phyloP scores from a whole-genome alignment of 2,113 vertebrate genomes.

The Hylia prasina region DNA sequence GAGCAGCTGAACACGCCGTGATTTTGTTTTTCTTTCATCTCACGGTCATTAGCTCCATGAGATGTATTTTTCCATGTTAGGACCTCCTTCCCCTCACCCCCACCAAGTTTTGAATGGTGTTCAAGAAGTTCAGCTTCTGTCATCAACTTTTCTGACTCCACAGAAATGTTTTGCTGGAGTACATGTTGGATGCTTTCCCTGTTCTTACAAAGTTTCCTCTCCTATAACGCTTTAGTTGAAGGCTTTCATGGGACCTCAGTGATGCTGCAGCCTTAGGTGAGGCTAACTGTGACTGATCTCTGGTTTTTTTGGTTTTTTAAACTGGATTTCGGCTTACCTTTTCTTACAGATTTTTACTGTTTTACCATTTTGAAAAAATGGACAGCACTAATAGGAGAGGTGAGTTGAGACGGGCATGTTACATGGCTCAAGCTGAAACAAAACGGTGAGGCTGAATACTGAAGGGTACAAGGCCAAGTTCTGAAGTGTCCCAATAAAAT shows the following conservation, averaged over 20 bases:
- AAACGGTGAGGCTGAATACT: not conserved
- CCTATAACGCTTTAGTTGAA: not conserved
- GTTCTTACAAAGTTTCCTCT: not conserved
- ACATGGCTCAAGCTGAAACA: not conserved
- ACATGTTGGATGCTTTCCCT: not conserved
- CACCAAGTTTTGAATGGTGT: not conserved
- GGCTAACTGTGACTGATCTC: not conserved
- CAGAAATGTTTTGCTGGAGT: not conserved
- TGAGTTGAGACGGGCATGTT: not conserved
- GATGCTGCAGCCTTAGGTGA: not conserved
- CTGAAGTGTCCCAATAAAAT: not conserved
- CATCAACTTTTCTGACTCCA: not conserved
- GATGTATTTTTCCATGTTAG: not conserved
- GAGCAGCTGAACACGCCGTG: not conserved
- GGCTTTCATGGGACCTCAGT: not conserved
- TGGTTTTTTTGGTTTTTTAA: rapidly evolving
- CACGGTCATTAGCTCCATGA: not conserved
- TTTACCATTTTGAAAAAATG: not conserved
- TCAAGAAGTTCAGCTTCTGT: not conserved
- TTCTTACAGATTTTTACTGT: not conserved
- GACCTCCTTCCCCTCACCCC: not conserved
- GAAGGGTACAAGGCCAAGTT: not conserved
- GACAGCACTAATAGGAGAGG: not conserved
- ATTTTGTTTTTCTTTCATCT: constrained; percentile 6
- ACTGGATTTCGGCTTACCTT: not conserved